Base-by-base conservation (phyloP, 2,888 invertebrate genomes). In the Belgica antarctica region DNA sequence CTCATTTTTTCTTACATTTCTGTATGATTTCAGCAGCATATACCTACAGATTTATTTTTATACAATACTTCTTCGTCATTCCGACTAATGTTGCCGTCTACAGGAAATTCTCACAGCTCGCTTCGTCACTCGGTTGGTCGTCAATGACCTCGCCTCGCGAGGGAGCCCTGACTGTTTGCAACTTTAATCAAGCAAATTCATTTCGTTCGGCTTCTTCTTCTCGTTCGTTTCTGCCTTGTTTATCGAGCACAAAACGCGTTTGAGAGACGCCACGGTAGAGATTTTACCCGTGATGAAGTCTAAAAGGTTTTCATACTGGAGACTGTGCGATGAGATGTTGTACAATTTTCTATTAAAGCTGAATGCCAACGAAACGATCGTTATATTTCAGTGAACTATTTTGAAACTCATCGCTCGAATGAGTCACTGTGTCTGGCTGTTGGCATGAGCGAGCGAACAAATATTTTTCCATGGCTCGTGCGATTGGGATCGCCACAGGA, bases 31-130 rank as follows among this genome's bases (percentile, higher is more conserved):
- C 46, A 52, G n/a, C n/a, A n/a, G 65, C 46, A 66, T 66, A 41
- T 52, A 52, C 52, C 52, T 52, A 59, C 59, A 68, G 68, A 68
- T 68, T 68, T 68, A 68, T 68, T 68, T 68, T 68, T 68, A 68
- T 68, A 68, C 68, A 24, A 68, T 68, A 52, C 66, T 46, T 27
- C 46, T 65, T 59, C 59, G 59, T 59, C 59, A 59, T 59, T 59
- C 27, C 59, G 25, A 59, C 25, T 59, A 59, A 59, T 59, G 59
- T 22, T 59, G 36, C 36, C 24, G 41, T 65, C 65, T 66, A 68
- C 68, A 68, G 68, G 68, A 46, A 68, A 34, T 47, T 31, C 68
- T 68, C 57, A 1, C 17, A 8, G 15, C 62, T 19, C 25, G 25
- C n/a, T 59, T 27, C 22, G 15, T 4, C 12, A 12, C 12, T 5